Evolutionary conservation across 1,140 invertebrate species (phyloP).

Genomic region (Macrosteles quadrilineatus): DNA sequence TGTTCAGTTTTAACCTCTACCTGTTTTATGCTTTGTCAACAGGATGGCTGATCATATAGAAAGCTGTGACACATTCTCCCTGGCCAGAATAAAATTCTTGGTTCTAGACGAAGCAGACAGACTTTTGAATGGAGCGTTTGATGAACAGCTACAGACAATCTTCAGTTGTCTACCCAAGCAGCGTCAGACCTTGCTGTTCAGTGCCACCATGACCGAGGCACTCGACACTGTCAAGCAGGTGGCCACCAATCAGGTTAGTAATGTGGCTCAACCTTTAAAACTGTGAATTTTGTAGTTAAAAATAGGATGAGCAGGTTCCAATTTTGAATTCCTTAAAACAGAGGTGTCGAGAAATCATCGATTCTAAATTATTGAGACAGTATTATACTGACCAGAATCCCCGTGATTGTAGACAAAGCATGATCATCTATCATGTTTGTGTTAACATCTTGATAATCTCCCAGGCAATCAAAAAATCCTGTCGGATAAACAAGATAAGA

Average conservation of each 20-base stretch:
- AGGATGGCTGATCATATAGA: conserved; percentile 83
- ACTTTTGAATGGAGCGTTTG: conserved; percentile 77
- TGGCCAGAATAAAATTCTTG: conserved; percentile 80
- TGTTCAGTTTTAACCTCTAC: no score
- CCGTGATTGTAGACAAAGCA: no score
- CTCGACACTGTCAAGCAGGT: conserved; percentile 70
- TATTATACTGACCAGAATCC: no score
- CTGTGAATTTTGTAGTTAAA: no score
- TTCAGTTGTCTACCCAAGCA: conserved; percentile 76
- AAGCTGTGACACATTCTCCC: conserved; percentile 79
- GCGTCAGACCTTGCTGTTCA: conserved; percentile 88
- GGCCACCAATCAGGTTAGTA: conserved; percentile 45
- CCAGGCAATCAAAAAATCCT: no score
- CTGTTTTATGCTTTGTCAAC: no score
- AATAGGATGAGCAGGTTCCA: no score
- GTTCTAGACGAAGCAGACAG: conserved; percentile 94
- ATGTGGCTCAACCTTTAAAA: no score
- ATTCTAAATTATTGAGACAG: conserved; percentile 41
- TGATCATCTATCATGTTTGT: no score
- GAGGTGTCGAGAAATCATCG: conserved; percentile 44
- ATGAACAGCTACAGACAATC: conserved; percentile 80
- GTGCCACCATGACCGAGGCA: conserved; percentile 93
- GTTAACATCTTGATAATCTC: no score
- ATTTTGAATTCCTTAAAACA: no score
- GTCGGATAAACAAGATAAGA: no score